Conservation (phyloP, 2,113 vertebrate genomes). For the Erythrolamprus reginae region DNA sequence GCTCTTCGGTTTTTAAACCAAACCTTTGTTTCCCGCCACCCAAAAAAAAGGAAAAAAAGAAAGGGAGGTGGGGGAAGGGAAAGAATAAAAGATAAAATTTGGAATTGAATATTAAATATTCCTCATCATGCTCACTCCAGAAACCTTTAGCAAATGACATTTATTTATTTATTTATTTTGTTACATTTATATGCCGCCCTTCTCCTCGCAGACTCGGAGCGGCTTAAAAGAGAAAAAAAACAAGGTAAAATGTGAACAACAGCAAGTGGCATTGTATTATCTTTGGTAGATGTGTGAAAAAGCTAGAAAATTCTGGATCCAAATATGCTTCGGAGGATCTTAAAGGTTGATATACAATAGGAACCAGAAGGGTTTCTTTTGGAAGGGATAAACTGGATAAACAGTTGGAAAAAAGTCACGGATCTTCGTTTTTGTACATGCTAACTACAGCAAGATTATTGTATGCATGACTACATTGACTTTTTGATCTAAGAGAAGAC, state of each 20-base stretch:
- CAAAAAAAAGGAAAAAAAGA: background rate
- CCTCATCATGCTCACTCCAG: background rate
- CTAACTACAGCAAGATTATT: background rate
- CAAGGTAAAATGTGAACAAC: background rate
- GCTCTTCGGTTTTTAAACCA: conserved; percentile 99
- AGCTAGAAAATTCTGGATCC: background rate
- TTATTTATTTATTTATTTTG: too few species aligned
- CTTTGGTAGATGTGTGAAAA: background rate
- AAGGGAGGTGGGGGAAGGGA: background rate
- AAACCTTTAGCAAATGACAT: background rate
- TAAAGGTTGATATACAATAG: background rate
- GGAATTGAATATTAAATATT: background rate
- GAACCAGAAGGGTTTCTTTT: background rate
- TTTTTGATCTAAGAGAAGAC: background rate
- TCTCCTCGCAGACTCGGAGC: too few species aligned
- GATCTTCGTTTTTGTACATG: background rate
- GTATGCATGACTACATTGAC: background rate
- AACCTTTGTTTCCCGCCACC: conserved; percentile 69
- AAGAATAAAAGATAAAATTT: background rate
- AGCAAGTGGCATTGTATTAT: background rate
- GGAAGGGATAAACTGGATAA: background rate
- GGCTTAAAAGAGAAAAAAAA: too few species aligned
- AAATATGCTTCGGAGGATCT: background rate
- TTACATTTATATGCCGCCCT: too few species aligned
- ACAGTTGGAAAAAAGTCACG: background rate